These are phyloP conservation scores for Calliopsis andreniformis DNA, from an alignment of 1,140 invertebrate species.

Conservation along the genomic window DNA sequence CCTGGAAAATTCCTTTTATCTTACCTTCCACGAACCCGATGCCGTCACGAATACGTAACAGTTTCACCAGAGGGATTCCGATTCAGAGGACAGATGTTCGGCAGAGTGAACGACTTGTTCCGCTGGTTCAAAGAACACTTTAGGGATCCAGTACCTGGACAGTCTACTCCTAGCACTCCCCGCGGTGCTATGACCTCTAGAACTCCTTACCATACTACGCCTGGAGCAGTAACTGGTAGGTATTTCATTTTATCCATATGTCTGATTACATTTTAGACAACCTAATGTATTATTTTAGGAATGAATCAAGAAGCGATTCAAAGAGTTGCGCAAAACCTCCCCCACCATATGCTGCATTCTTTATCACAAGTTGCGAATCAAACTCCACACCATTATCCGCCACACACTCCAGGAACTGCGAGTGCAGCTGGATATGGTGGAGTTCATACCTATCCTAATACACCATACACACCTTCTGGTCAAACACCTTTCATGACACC, in stretches of 20 bases:
- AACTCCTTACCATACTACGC: constrained; percentile 87
- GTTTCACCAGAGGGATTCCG: constrained; percentile 96
- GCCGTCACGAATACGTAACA: constrained; percentile 95
- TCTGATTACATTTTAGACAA: no score
- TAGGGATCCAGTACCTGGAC: constrained; percentile 91
- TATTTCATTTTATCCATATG: no score
- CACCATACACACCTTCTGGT: constrained; percentile 94
- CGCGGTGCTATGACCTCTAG: constrained; percentile 83
- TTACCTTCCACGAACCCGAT: constrained; percentile 92
- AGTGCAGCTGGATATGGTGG: constrained; percentile 75
- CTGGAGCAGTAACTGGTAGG: constrained; percentile 78
- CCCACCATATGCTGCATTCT: constrained; percentile 87
- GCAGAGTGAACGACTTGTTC: constrained; percentile 90
- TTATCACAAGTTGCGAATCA: constrained; percentile 86
- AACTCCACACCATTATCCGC: constrained; percentile 85
- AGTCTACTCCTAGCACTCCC: constrained; percentile 87
- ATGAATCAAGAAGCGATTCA: constrained; percentile 88
- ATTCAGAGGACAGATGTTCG: constrained; percentile 94
- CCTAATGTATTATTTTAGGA: constrained; percentile 66
- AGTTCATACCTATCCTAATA: constrained; percentile 83
- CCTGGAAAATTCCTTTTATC: constrained; percentile 98
- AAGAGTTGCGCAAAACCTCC: constrained; percentile 87
- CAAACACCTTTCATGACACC: constrained; percentile 96
- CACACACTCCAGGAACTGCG: constrained; percentile 84
- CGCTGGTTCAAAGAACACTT: constrained; percentile 99